phyloP scores from a whole-genome alignment of 2,888 invertebrate species.

The Trichacis sp. region DNA sequence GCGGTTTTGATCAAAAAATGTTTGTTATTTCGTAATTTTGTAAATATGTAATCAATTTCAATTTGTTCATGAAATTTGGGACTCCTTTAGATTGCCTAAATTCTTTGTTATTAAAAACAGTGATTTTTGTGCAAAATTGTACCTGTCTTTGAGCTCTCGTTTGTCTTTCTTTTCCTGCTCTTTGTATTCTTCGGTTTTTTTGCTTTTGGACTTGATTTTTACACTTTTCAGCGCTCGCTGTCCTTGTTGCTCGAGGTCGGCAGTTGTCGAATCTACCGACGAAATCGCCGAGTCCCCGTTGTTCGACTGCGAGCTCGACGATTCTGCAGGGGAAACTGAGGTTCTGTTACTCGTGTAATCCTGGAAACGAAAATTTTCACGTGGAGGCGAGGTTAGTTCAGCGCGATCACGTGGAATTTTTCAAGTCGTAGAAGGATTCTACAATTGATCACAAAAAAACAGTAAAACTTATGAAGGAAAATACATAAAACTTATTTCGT shows the following conservation, averaged over 20 bases:
- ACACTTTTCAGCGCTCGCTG: conserved; percentile 53
- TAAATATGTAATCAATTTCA: too few species aligned
- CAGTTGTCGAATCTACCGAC: conserved; percentile 53
- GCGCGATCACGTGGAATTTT: too few species aligned
- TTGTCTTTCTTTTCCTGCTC: conserved; percentile 58
- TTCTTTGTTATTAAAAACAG: too few species aligned
- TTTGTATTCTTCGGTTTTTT: conserved; percentile 56
- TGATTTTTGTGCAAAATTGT: too few species aligned
- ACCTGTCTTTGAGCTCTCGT: conserved; percentile 55
- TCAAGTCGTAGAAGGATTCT: too few species aligned
- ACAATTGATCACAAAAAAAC: too few species aligned
- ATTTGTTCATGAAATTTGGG: conserved; percentile 43
- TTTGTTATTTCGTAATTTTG: conserved; percentile 6
- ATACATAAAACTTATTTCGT: too few species aligned
- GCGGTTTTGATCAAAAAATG: neutral
- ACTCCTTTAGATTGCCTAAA: too few species aligned
- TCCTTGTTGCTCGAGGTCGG: conserved; percentile 49
- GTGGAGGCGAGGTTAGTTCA: too few species aligned
- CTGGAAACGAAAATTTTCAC: too few species aligned
- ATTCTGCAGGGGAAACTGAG: conserved; percentile 56
- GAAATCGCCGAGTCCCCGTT: conserved; percentile 52
- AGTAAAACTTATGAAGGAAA: too few species aligned
- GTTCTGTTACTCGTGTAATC: conserved; percentile 64
- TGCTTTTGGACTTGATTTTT: conserved; percentile 59
- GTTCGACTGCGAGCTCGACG: conserved; percentile 51